Percentiles rank a stretch among this genome's conserved stretches.
Conservation (phyloP, 2,113 vertebrate species). For the Nipponia nippon region DNA sequence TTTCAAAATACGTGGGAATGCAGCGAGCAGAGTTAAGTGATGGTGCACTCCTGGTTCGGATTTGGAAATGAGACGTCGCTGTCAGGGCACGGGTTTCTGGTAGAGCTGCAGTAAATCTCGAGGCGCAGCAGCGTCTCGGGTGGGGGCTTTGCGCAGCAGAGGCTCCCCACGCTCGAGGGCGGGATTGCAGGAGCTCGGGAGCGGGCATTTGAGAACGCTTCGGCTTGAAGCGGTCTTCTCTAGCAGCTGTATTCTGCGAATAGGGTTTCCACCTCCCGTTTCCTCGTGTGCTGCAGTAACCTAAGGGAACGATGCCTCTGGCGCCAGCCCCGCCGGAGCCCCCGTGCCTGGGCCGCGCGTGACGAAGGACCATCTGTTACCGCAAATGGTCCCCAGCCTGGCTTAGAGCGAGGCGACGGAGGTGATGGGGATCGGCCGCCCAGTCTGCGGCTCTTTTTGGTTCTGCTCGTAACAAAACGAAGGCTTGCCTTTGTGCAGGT, state of each 20-base stretch:
- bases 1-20: rapidly evolving
- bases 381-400: background rate
- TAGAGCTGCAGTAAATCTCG: background rate
- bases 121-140: rapidly evolving
- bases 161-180: background rate
- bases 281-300: background rate
- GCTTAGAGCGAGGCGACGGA: too few species aligned
- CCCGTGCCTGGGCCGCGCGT: rapidly evolving
- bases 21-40: background rate
- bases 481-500: background rate
- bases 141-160: background rate
- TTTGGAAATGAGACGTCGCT: background rate
- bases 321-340: background rate
- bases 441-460: background rate
- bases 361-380: background rate
- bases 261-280: background rate
- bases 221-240: background rate
- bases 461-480: rapidly evolving
- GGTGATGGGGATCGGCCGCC: background rate
- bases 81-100: background rate
- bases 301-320: background rate
- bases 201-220: rapidly evolving
- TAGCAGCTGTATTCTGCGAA: background rate
- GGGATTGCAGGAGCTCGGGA: background rate
- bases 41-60: rapidly evolving